These are phyloP conservation scores for Gadus chalcogrammus DNA, from an alignment of 2,113 vertebrate genomes.

Conservation along the genomic window DNA sequence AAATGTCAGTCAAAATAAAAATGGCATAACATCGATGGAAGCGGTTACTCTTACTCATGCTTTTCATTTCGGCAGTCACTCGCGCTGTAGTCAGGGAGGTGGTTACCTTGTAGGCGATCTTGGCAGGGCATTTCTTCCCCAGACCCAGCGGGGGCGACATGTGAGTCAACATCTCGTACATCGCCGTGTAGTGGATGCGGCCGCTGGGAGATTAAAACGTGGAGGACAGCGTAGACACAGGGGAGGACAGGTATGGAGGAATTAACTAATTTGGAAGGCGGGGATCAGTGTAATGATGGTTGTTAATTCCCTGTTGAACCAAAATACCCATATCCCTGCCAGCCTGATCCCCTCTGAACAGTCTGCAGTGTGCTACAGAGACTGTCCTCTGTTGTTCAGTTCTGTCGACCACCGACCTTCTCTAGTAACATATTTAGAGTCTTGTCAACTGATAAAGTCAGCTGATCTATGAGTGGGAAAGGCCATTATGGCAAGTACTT, in stretches of 20 bases:
- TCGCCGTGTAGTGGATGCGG: constrained; percentile 99
- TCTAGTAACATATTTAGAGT: no score
- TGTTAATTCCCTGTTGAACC: no score
- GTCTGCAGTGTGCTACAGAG: constrained; percentile 33
- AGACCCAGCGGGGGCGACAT: constrained; percentile 98
- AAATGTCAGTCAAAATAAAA: neutral
- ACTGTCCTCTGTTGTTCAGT: constrained; percentile 61
- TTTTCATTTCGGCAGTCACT: neutral
- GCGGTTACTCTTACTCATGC: no score
- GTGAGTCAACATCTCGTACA: constrained; percentile 99
- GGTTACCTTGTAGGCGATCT: constrained; percentile 98
- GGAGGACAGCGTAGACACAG: constrained; percentile 34
- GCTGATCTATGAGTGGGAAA: no score
- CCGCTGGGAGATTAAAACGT: constrained; percentile 74
- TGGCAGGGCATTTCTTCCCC: constrained; percentile 98
- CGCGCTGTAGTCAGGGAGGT: neutral
- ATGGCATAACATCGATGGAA: neutral
- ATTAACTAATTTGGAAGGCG: no score
- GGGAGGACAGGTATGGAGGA: neutral
- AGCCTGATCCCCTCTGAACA: neutral
- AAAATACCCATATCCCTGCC: no score
- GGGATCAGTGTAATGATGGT: no score
- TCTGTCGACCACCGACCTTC: no score
- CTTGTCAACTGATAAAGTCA: no score
- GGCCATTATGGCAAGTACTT: no score